These are phyloP conservation scores for Drosophila flavopinicola DNA, from an alignment of 2,888 invertebrate genomes.

Conservation along the genomic window DNA sequence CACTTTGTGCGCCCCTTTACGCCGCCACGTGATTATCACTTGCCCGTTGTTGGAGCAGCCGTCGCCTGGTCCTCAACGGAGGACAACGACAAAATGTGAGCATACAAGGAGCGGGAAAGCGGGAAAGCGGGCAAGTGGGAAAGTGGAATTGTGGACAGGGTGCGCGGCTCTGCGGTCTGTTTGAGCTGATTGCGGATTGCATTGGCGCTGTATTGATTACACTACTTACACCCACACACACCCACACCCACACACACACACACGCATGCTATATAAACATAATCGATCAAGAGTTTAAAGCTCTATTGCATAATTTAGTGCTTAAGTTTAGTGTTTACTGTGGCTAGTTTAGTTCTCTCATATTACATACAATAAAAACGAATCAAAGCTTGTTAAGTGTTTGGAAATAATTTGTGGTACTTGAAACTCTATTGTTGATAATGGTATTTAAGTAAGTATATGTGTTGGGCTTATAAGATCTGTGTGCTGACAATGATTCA, in stretches of 20 bases:
- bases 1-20: constrained; percentile 87
- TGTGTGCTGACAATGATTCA: constrained; percentile 45
- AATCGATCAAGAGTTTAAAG: constrained; percentile 44
- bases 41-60: constrained; percentile 84
- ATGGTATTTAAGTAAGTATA: constrained; percentile 10
- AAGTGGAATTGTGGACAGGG: background rate
- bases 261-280: constrained; percentile 24
- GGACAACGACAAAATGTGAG: constrained; percentile 74
- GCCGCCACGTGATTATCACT: constrained; percentile 92
- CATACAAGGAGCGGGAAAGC: too few relatives aligned
- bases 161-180: constrained; percentile 45
- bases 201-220: constrained; percentile 48
- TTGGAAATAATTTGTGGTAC: constrained; percentile 17
- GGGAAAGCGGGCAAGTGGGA: background rate
- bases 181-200: constrained; percentile 56
- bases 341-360: constrained; percentile 65
- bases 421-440: constrained; percentile 19
- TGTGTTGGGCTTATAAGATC: background rate
- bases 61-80: constrained; percentile 85
- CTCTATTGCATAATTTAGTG: constrained; percentile 58
- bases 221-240: constrained; percentile 34
- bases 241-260: constrained; percentile 10
- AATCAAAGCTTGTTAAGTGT: constrained; percentile 45
- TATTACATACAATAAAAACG: constrained; percentile 43
- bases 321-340: constrained; percentile 76